Evolutionary conservation across 1,140 invertebrate genomes (phyloP), one percentile per base, ranked within the genome.

Genomic region (Diorhabda elongata): DNA sequence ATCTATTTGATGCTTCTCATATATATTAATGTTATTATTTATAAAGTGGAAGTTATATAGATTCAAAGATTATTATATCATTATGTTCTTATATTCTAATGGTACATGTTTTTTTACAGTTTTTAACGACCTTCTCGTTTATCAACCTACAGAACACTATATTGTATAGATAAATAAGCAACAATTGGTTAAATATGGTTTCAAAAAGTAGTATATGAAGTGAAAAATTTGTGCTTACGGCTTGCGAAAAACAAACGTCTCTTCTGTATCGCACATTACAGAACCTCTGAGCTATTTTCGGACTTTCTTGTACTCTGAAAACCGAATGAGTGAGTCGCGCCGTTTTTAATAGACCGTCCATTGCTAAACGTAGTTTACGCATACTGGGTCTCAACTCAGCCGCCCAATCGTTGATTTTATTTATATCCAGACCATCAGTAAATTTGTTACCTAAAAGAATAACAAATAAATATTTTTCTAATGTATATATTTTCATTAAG

Each of bases 201-300:
- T 26, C 26, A 26, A 26, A 26, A 26, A 26, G 26, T 1, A 1
- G 26, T 26, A 26, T 1, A 26, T 26, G 26, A 26, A 26, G 26
- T 26, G 26, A 26, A 56, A 52, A 65, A 65, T 7, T 7, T 7
- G 41, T 63, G 85, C 86, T 89, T 82, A 96, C 93, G 64, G 95
- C 92, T 83, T 98, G 95, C 42, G 94, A 93, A 79, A 97, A 96
- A 77, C 94, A 94, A 43, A 96, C 91, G 81, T 97, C 94, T 67
- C 95, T 82, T 66, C 95, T 83, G 61, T 76, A 89, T 80, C 80
- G 88, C 81, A 84, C 84, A 72, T 83, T 81, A 75, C 75, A 84
- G 66, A 80, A 83, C 75, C 66, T 79, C 70, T 69, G 83, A 65
- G 70, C 89, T 83, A 80, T 86, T 81, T 80, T 89, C 80, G 79